Evolutionary conservation across 2,888 invertebrate genomes (phyloP).

Genomic region (Hedychridium roseum): DNA sequence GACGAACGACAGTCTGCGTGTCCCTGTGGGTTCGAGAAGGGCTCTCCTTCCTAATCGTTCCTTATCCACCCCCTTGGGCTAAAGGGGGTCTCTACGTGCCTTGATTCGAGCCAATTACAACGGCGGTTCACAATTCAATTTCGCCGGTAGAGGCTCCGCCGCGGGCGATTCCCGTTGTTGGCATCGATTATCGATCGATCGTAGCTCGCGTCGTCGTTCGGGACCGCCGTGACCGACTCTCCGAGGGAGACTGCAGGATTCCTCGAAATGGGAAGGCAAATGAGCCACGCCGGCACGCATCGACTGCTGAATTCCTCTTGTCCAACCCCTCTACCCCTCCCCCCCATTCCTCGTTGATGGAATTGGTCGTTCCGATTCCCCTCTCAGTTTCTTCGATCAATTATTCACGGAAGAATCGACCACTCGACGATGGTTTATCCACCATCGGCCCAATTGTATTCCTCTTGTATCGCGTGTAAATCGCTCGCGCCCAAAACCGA

Average conservation of each 20-base stretch:
- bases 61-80: slow-evolving; percentile 35
- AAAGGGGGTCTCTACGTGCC: slow-evolving; percentile 25
- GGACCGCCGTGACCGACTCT: slow-evolving; percentile 11
- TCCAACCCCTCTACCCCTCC: no score
- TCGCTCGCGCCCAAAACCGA: slow-evolving; percentile 13
- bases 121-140: slow-evolving; percentile 52
- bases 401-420: no score
- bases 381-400: no score
- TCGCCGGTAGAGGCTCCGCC: slow-evolving; percentile 17
- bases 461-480: slow-evolving; percentile 17
- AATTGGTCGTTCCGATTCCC: slow-evolving; percentile 9
- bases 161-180: slow-evolving; percentile 9
- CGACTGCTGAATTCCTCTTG: no score
- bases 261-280: slow-evolving; percentile 1
- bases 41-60: slow-evolving; percentile 48
- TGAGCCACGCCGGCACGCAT: slow-evolving; percentile 16
- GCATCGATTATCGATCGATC: slow-evolving; percentile 38
- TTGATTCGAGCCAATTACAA: slow-evolving; percentile 55
- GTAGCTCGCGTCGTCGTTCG: slow-evolving; percentile 24
- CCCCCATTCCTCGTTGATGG: no score
- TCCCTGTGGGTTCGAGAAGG: no score
- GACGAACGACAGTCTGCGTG: no score
- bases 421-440: no score
- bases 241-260: background rate
- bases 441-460: no score